These are phyloP conservation scores for Aplochiton taeniatus DNA, from an alignment of 2,797 vertebrate genomes.

Conservation along the genomic window DNA sequence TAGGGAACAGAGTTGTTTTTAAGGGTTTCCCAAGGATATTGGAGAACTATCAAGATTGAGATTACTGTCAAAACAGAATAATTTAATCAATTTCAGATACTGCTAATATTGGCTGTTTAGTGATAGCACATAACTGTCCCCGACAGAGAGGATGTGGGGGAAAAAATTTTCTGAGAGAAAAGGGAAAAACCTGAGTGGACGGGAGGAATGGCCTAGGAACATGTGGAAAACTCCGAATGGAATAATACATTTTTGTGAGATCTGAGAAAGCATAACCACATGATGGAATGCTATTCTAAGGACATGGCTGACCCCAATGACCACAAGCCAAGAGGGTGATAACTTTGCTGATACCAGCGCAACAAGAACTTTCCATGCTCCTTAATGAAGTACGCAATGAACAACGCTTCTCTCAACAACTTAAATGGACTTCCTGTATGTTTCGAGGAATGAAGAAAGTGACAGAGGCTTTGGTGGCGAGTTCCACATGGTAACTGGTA, in stretches of 20 bases:
- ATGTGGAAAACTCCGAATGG: constrained; percentile 50
- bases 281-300: too few species aligned
- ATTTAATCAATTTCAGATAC: too few species aligned
- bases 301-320: too few species aligned
- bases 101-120: too few species aligned
- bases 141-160: constrained; percentile 16
- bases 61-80: constrained; percentile 44
- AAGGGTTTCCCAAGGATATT: constrained; percentile 41
- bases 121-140: too few species aligned
- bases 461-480: constrained; percentile 43
- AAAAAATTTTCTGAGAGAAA: constrained; percentile 3
- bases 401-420: constrained; percentile 43
- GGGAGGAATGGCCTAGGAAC: constrained; percentile 26
- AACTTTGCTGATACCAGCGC: too few species aligned
- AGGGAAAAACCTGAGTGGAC: neutral
- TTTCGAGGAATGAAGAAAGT: constrained; percentile 55
- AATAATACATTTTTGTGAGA: too few species aligned
- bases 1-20: constrained; percentile 31
- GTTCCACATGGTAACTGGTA: constrained; percentile 47
- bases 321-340: too few species aligned
- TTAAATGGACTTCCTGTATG: constrained; percentile 52
- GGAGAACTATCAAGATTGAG: constrained; percentile 37
- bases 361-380: too few species aligned
- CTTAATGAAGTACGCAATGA: constrained; percentile 38
- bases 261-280: too few species aligned